Conservation (phyloP, 2,888 invertebrate genomes). For the Diplolepis rosae region DNA sequence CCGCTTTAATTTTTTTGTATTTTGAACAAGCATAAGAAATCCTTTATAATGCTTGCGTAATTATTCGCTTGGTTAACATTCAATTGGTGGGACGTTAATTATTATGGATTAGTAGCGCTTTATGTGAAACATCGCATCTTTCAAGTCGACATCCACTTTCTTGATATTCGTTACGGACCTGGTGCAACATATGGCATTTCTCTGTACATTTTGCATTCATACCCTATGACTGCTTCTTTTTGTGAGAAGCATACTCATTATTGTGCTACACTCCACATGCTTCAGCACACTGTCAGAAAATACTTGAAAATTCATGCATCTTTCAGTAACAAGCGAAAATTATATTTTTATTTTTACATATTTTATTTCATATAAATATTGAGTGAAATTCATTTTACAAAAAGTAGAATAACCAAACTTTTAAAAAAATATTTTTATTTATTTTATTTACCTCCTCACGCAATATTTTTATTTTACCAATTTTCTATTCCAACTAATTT, state of each 20-base stretch:
- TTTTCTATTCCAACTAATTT: too few species aligned
- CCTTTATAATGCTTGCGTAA: conserved; percentile 6
- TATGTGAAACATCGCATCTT: not conserved
- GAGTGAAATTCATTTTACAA: too few species aligned
- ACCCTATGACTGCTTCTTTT: not conserved
- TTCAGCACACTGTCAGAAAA: too few species aligned
- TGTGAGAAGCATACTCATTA: not conserved
- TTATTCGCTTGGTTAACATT: not conserved
- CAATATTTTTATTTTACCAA: too few species aligned
- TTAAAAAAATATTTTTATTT: too few species aligned
- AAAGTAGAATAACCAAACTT: too few species aligned
- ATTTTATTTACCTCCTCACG: too few species aligned
- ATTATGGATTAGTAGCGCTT: conserved; percentile 4
- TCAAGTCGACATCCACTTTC: conserved; percentile 10
- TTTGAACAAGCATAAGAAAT: conserved; percentile 18
- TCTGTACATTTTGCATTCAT: not conserved
- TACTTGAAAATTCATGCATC: too few species aligned
- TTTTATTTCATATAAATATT: too few species aligned
- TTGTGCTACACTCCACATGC: not conserved
- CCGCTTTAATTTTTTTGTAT: not conserved
- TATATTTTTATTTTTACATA: too few species aligned
- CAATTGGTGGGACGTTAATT: conserved; percentile 19
- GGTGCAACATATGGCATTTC: not conserved
- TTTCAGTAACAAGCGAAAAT: too few species aligned
- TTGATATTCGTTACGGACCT: conserved; percentile 14